Conservation (phyloP, 2,888 invertebrate genomes). For the Drosophila peninsularis region DNA sequence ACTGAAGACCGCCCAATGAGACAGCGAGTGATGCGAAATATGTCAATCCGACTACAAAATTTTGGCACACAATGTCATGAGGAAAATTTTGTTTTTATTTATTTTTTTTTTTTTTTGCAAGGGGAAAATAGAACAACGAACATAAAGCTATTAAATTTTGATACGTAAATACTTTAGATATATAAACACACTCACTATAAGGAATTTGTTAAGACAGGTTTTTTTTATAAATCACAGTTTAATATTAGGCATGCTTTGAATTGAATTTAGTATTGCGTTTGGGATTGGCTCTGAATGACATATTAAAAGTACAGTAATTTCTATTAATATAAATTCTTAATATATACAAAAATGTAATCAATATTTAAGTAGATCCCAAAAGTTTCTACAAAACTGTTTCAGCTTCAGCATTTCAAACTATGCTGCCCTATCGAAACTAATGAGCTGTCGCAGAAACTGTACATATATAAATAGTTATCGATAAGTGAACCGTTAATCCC, state of each 20-base stretch:
- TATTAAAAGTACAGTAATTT: too few species aligned
- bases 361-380: too few species aligned
- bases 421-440: background rate
- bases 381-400: too few species aligned
- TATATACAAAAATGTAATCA: too few species aligned
- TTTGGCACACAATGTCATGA: background rate
- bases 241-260: constrained; percentile 28
- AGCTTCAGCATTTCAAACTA: background rate
- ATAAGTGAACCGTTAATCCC: constrained; percentile 1
- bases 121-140: constrained; percentile 1
- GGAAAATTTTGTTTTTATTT: background rate
- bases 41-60: constrained; percentile 77
- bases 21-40: constrained; percentile 83
- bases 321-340: background rate
- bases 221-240: background rate
- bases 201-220: constrained; percentile 1
- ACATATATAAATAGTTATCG: background rate
- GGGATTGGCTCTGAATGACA: background rate
- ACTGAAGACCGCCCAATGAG: constrained; percentile 85
- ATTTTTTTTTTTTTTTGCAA: background rate
- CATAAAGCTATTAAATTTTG: constrained; percentile 19
- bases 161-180: background rate
- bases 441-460: background rate
- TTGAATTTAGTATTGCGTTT: background rate
- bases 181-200: background rate